Base-by-base conservation (phyloP, 35 echinoderm and acorn worm genomes). In the Diadema setosum region DNA sequence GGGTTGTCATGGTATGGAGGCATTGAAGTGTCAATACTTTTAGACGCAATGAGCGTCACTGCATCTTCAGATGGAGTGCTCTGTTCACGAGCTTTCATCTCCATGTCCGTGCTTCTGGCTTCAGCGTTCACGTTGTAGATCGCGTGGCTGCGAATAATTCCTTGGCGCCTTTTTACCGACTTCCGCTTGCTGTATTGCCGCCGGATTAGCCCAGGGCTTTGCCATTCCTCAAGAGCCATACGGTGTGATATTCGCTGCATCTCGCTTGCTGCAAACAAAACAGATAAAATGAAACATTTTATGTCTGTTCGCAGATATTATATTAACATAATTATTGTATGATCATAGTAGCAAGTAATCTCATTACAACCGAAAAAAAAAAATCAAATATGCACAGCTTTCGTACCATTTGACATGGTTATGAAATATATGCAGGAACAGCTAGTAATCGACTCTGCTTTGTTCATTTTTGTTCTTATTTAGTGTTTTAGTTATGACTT, bases 181-280 rank as follows among this genome's bases (percentile, higher is more conserved):
- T 36, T 29, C 43, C 78, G 50, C 45, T 82, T 82, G 87, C 74
- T 82, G 57, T 90, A 90, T 15, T 44, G 75, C 6, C 87, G 23
- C 0, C 87, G 31, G 21, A 82, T 82, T 25, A 90, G 31, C 0
- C 87, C 87, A 11, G 87, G 87, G 40, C 87, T 90, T 35, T 90
- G 75, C 75, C 78, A 90, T 48, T 90, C 87, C 26, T 90, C 87
- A 17, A 90, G 20, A 27, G 87, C 87, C 87, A 90, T 90, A 12
- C 76, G 87, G 8, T 90, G 87, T 27, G 87, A 81, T 20, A 90
- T 82, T 17, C 56, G 37, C 23, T 90, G 74, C 87, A 90, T 67
- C 34, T 90, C 87, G 39, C 87, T 90, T 17, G 41, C 87, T 90
- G 58, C 16, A 42, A 81, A 45, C 29, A 44, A 29, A 30, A 46